Percentiles rank a stretch among this genome's conserved stretches.
These are phyloP conservation scores for Edolisoma coerulescens DNA, from an alignment of 2,113 vertebrate species.

Conservation along the genomic window DNA sequence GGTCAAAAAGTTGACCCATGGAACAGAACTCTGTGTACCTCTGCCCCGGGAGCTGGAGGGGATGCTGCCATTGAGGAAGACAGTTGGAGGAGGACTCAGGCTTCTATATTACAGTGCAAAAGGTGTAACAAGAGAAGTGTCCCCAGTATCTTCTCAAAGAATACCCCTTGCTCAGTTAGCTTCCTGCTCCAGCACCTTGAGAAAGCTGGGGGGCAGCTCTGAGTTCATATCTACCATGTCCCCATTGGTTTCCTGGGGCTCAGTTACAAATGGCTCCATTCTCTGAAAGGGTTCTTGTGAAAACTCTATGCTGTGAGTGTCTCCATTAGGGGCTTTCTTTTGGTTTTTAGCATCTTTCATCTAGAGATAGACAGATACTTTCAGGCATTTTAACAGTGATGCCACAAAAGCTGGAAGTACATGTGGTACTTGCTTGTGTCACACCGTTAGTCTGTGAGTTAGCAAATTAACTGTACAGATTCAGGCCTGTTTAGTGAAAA, in stretches of 20 bases:
- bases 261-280: not conserved
- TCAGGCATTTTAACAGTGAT: not conserved
- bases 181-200: not conserved
- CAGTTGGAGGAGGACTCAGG: fast-evolving
- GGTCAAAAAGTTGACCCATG: not conserved
- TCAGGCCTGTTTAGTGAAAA: not conserved
- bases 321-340: not conserved
- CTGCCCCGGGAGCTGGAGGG: not conserved
- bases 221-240: fast-evolving
- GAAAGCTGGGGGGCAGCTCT: not conserved
- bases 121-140: fast-evolving
- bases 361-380: not conserved
- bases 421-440: not conserved
- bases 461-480: not conserved
- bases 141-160: not conserved
- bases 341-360: not conserved
- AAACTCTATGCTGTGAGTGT: not conserved
- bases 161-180: not conserved
- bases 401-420: not conserved
- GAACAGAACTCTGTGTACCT: not conserved
- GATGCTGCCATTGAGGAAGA: not conserved
- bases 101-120: not conserved
- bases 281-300: not conserved
- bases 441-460: not conserved
- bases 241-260: not conserved